Evolutionary conservation across 2,113 vertebrate species (phyloP).

Genomic region (Nerophis lumbriciformis): DNA sequence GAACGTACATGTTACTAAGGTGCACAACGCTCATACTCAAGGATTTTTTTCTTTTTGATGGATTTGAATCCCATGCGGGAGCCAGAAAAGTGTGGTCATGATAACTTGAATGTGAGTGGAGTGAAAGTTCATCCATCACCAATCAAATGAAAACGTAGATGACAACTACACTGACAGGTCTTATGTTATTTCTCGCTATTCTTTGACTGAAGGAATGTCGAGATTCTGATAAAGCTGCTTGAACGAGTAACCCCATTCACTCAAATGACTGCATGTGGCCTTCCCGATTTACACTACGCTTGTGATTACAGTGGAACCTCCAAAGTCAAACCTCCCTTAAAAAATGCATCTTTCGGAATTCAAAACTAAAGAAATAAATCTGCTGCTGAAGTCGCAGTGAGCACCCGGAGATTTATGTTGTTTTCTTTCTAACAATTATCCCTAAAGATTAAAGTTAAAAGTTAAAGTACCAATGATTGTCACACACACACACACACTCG

Average conservation of each 20-base stretch:
- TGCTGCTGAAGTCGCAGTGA: too few relatives aligned
- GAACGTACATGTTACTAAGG: conserved; percentile 9
- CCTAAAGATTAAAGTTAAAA: too few relatives aligned
- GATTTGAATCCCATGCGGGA: not conserved
- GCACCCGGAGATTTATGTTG: too few relatives aligned
- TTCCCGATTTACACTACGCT: not conserved
- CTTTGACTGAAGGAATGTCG: too few relatives aligned
- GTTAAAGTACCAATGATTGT: too few relatives aligned
- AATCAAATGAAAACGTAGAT: not conserved
- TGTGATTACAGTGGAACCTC: not conserved
- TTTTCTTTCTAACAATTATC: too few relatives aligned
- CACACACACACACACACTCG: too few relatives aligned
- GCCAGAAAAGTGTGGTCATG: not conserved
- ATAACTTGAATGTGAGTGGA: too few relatives aligned
- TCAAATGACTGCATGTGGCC: too few relatives aligned
- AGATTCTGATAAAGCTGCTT: too few relatives aligned
- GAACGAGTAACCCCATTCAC: too few relatives aligned
- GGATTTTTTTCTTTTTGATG: conserved; percentile 13
- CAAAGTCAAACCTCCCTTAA: not conserved
- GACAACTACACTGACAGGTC: not conserved
- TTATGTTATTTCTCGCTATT: not conserved
- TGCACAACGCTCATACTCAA: conserved; percentile 5
- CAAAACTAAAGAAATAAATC: not conserved
- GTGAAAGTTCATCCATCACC: too few relatives aligned
- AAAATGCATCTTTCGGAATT: not conserved